Base-by-base conservation (phyloP, 2,113 vertebrate genomes). In the Perccottus glenii region DNA sequence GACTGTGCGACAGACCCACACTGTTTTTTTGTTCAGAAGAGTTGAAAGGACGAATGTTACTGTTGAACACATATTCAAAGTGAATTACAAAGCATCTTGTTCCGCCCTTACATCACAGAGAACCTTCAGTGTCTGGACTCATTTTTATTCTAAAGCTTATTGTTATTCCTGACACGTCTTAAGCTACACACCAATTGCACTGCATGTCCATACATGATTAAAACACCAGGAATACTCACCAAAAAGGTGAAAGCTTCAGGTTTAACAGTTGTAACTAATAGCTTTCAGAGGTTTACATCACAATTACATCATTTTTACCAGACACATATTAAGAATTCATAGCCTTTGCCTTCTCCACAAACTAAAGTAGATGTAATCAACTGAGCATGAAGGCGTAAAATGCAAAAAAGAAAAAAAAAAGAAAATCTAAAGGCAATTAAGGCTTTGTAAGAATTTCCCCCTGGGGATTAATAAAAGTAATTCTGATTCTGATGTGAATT, bases 211-310 rank as follows among this genome's bases (percentile, higher is more conserved):
- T n/a, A 27, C 35, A 63, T 19, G 48, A 61, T 36, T 16, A 62
- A n/a, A 5, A 5, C 1, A 73, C 51, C 27, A 38, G 77, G 64
- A 67, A 68, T 36, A 48, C 51, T 60, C 6, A 15, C 67, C 44
- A 19, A 56, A 47, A 60, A 78, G 52, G 38, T 67, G 74, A 76
- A 15, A 42, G 35, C 32, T 46, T 67, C 70, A 77, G 80, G 70
- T 81, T 79, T 77, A 77, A 68, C 66, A 68, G 67, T 67, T 78
- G 9, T 64, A 60, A 71, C 67, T 75, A 83, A 85, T 81, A 63
- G 74, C 73, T 90, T 89, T 85, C 87, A 81, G 73, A 50, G 57
- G 42, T 64, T 88, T 89, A 78, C 87, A 86, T 85, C 83, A 85
- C 67, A 5, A 60, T 90, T 88, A 70, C 89, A 88, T 89, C 83